Evolutionary conservation across 2,797 vertebrate genomes (phyloP), one percentile per base, ranked within the genome.

Genomic region (Syndactyla subalaris): DNA sequence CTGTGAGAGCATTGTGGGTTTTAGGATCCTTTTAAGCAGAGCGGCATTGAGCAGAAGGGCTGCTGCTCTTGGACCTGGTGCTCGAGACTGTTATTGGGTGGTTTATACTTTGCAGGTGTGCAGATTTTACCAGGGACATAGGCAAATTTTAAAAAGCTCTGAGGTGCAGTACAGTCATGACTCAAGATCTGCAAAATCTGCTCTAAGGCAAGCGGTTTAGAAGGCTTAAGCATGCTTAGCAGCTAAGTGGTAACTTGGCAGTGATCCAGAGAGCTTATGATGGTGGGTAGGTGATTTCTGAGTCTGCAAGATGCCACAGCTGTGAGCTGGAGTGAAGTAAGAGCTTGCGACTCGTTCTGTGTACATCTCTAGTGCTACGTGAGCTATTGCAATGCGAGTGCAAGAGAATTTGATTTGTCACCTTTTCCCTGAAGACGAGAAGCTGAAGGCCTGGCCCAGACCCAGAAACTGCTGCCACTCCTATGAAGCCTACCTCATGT

Each of bases 241-340:
- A 6, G n/a, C 80, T 82, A 73, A 93, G 78, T 52, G 59, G 48
- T 71, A 71, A 82, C 63, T 67, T 96, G 92, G 57, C 91, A 92
- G 71, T 45, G 68, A 71, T 95, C 83, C 46, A 80, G 87, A 74
- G 93, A 77, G 68, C 78, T 92, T 85, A 54, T 2, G 3, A 9
- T 57, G 38, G 29, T 83, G 77, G 57, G 34, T 48, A 54, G 68
- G 49, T 73, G 72, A 92, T 89, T 89, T 89, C 48, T 51, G 67
- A 73, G 55, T 48, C 68, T 93, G 32, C 34, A 24, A 55, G 68
- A 57, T 71, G 78, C 38, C 65, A 29, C 45, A 77, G 38, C 67
- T 89, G 29, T 41, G 74, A 91, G 75, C 67, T 59, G 41, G 38
- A 76, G 26, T 54, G 38, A 54, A 62, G 29, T 30, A 52, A 70